phyloP scores from a whole-genome alignment of 2,113 vertebrate genomes.

The Pygoscelis antarcticus region DNA sequence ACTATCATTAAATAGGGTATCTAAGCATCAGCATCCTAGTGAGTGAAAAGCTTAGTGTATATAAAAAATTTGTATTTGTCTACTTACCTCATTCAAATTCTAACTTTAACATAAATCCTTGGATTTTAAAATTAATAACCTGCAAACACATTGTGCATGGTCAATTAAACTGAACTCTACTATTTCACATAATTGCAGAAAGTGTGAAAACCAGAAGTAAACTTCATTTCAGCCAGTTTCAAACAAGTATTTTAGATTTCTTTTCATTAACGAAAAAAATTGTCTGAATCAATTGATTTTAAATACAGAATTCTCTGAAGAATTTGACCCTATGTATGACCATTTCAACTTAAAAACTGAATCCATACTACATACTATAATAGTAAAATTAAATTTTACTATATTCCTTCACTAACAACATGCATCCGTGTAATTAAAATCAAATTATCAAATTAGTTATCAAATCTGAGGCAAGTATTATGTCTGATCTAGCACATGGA shows the following conservation, averaged over 20 bases:
- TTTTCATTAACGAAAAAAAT: not conserved
- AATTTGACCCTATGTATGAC: not conserved
- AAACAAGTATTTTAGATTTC: not conserved
- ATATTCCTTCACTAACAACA: not conserved
- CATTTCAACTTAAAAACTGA: not conserved
- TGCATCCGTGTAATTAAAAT: not conserved
- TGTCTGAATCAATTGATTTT: not conserved
- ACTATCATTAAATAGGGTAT: constrained; percentile 20
- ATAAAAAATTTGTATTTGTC: not conserved
- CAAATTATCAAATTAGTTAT: not conserved
- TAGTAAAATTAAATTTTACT: not conserved
- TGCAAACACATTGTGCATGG: not conserved
- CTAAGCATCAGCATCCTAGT: not conserved
- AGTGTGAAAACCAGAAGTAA: not conserved
- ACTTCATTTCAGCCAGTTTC: not conserved
- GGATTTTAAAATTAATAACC: not conserved
- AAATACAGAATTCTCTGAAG: not conserved
- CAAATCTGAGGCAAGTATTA: not conserved
- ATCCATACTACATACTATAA: not conserved
- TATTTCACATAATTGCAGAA: not conserved
- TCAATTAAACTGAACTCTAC: not conserved
- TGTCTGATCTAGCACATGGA: not conserved
- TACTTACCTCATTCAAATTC: constrained; percentile 4
- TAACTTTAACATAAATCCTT: not conserved
- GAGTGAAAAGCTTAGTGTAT: not conserved